Percentiles rank a stretch among this genome's conserved stretches.
These are phyloP conservation scores for Gambusia affinis DNA, from an alignment of 2,113 vertebrate genomes.

Conservation along the genomic window DNA sequence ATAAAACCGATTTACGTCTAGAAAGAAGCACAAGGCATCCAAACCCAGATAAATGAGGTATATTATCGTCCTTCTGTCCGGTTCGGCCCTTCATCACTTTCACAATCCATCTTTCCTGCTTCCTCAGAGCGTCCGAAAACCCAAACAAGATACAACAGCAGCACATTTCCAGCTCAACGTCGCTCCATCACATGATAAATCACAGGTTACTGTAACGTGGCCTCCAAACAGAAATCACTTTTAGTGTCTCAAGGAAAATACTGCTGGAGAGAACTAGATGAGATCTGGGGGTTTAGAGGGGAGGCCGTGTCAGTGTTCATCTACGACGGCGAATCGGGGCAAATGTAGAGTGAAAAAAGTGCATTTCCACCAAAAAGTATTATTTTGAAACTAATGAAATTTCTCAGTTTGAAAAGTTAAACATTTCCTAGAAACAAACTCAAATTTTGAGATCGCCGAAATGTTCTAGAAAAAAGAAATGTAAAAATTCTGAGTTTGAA, in stretches of 20 bases:
- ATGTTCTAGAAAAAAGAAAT: too few relatives aligned
- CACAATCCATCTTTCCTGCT: slow-evolving; percentile 31
- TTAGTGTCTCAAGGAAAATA: neutral
- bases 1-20: neutral
- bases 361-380: too few relatives aligned
- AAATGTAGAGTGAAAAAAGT: too few relatives aligned
- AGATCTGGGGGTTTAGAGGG: neutral
- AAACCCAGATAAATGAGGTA: neutral
- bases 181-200: neutral
- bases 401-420: too few relatives aligned
- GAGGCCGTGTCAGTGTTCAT: neutral
- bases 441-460: too few relatives aligned
- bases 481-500: too few relatives aligned
- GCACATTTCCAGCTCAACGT: neutral
- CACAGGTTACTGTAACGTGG: too few relatives aligned
- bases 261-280: neutral
- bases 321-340: too few relatives aligned
- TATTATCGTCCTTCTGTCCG: neutral
- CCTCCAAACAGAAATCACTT: neutral
- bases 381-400: too few relatives aligned
- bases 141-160: slow-evolving; percentile 23
- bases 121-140: slow-evolving; percentile 20
- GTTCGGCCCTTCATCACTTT: slow-evolving; percentile 6
- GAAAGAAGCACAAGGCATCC: neutral
- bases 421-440: too few relatives aligned